Base-by-base conservation (phyloP, 2,888 invertebrate genomes). In the Trichogramma evanescens region DNA sequence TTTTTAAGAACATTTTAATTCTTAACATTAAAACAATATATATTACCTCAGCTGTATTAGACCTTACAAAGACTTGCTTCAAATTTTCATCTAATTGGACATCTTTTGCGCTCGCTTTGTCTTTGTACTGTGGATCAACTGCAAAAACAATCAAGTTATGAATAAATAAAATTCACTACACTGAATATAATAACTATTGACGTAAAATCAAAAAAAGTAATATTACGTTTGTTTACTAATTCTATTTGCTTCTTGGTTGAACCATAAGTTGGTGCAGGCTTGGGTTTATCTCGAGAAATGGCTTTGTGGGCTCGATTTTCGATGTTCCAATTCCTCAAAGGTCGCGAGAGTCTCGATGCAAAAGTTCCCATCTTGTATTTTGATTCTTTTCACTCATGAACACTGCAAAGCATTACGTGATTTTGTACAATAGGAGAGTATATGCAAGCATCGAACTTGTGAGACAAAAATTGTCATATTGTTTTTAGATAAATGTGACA, bases 261-360 rank as follows among this genome's bases (percentile, higher is more conserved):
- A 39, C 84, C 81, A 74, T 85, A 84, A 70, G 79, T 82, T 0
- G 92, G 92, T n/a, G 93, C 91, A 13, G 83, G 81, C 63, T 76
- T 78, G 4, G 81, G 82, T 72, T 88, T 88, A 50, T 86, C 84
- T 72, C 81, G 82, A 0, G 85, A 83, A 66, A 93, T 83, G 26
- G 86, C 77, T 69, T 85, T 86, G 69, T 87, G 86, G 40, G 89
- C 90, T 64, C 92, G 84, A 75, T 83, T 87, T 74, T 90, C 91
- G 3, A 89, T 82, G 77, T 92, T 91, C 69, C 86, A 89, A 40
- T 86, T 83, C 73, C 84, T 84, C 10, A 82, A 65, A 13, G 88
- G 87, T 63, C 85, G 79, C 39, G 81, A 77, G 54, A 86, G 77
- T 68, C 79, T 78, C 1, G 89, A 83, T 67, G 83, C 79, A 69